Conservation (phyloP, 2,797 vertebrate species). For the Enoplosus armatus region DNA sequence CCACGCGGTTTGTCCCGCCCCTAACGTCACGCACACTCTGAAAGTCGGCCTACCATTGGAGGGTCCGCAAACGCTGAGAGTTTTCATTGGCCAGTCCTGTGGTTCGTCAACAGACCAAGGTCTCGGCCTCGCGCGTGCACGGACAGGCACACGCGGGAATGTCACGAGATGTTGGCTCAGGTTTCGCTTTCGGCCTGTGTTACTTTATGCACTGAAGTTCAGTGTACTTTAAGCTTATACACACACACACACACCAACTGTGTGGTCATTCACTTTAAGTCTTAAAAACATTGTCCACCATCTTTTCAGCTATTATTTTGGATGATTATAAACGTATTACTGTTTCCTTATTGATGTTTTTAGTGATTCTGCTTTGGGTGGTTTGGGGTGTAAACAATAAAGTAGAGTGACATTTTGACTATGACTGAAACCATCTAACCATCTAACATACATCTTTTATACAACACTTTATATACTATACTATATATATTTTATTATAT, state of each 20-base stretch:
- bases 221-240: neutral
- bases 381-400: neutral
- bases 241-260: neutral
- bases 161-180: constrained; percentile 82
- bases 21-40: neutral
- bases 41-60: constrained; percentile 61
- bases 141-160: constrained; percentile 55
- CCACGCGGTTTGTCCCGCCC: constrained; percentile 34
- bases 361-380: neutral
- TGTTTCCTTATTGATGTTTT: neutral
- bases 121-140: constrained; percentile 1
- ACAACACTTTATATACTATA: no score
- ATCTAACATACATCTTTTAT: no score
- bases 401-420: no score
- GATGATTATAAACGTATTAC: neutral
- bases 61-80: rapidly evolving
- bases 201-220: neutral
- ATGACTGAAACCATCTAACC: no score
- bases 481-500: no score
- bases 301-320: neutral
- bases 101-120: constrained; percentile 44
- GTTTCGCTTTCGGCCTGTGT: constrained; percentile 51
- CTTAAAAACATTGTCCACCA: neutral
- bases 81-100: constrained; percentile 62
- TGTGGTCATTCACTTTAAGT: neutral